Evolutionary conservation across 1,140 invertebrate species (phyloP).

Genomic region (Phymastichus coffea): DNA sequence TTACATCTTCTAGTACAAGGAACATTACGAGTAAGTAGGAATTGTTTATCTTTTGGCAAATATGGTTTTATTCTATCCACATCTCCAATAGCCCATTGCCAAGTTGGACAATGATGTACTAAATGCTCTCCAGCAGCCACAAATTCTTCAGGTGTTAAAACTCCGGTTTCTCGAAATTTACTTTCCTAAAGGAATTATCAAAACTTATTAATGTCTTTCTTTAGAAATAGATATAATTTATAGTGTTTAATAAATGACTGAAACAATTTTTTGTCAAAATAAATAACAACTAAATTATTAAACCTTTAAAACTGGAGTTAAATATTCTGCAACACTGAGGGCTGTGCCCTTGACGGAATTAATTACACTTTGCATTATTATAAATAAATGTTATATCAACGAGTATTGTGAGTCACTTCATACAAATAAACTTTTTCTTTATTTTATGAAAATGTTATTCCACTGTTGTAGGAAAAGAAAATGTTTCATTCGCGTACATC

Average conservation of each 20-base stretch:
- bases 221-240: too few relatives aligned
- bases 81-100: slow-evolving; percentile 96
- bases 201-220: too few relatives aligned
- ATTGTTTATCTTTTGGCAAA: slow-evolving; percentile 94
- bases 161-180: slow-evolving; percentile 97
- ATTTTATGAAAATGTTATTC: too few relatives aligned
- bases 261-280: background rate
- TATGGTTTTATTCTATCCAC: slow-evolving; percentile 83
- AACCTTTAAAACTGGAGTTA: slow-evolving; percentile 95
- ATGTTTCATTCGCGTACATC: too few relatives aligned
- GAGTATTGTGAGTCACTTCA: too few relatives aligned
- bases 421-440: too few relatives aligned
- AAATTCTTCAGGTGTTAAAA: slow-evolving; percentile 96
- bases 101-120: slow-evolving; percentile 98
- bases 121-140: slow-evolving; percentile 96
- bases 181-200: slow-evolving; percentile 73
- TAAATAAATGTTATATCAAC: background rate
- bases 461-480: too few relatives aligned
- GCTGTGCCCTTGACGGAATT: slow-evolving; percentile 95
- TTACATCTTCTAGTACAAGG: slow-evolving; percentile 92
- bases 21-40: slow-evolving; percentile 94
- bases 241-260: background rate
- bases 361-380: slow-evolving; percentile 88
- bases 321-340: slow-evolving; percentile 90
- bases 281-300: slow-evolving; percentile 17